Percentiles rank a stretch among this genome's conserved stretches.
phyloP scores from a whole-genome alignment of 2,113 vertebrate genomes.

The Acanthisitta chloris region DNA sequence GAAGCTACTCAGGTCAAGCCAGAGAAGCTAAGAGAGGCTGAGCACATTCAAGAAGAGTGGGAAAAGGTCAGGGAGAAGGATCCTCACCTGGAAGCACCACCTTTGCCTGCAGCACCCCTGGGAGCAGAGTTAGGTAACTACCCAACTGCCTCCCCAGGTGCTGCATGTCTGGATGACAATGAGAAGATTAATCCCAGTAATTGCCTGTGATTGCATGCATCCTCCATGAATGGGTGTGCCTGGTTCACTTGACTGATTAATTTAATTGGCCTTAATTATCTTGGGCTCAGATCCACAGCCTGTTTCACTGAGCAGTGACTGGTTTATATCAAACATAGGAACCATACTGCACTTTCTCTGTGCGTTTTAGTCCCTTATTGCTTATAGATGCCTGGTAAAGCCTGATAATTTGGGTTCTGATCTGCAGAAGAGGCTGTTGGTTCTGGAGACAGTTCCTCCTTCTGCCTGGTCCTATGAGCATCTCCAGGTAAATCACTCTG shows the following conservation, averaged over 20 bases:
- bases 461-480: background rate
- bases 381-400: background rate
- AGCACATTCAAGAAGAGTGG: background rate
- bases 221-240: background rate
- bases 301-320: background rate
- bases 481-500: background rate
- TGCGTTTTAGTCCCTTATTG: background rate
- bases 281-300: background rate
- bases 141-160: background rate
- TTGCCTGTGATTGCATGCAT: background rate
- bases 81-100: background rate
- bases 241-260: background rate
- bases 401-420: background rate
- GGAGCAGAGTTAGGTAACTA: background rate
- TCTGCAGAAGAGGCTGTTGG: background rate
- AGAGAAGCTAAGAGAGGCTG: background rate
- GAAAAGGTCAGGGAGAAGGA: background rate
- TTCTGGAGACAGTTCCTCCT: background rate
- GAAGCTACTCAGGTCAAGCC: background rate
- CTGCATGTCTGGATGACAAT: background rate
- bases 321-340: rapidly evolving
- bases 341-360: background rate
- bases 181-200: background rate
- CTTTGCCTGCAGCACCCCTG: background rate
- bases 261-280: background rate